A percentile compares a stretch with the other conserved stretches of the same genome.
Conservation (phyloP, 1,140 invertebrate genomes). For the Trichoplusia ni region DNA sequence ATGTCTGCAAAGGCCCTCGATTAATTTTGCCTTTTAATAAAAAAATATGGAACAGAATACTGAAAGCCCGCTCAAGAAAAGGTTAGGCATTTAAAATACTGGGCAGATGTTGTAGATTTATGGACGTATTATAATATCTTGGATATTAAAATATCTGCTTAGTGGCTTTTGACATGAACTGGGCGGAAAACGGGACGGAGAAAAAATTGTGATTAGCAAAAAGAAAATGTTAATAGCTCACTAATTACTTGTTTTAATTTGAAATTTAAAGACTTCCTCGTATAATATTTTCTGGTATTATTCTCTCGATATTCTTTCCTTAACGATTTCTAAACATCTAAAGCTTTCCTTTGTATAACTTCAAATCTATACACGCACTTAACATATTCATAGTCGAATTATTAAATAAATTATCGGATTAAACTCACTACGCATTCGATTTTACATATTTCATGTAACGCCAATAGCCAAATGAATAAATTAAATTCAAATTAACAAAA, state of each 20-base stretch:
- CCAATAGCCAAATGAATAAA: no score
- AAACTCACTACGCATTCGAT: no score
- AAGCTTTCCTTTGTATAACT: no score
- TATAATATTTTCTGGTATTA: no score
- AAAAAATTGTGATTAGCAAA: constrained; percentile 26
- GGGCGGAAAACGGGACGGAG: constrained; percentile 25
- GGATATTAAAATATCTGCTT: constrained; percentile 32
- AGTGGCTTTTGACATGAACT: constrained; percentile 32
- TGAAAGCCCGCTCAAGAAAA: constrained; percentile 57
- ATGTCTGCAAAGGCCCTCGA: constrained; percentile 72
- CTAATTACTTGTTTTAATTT: constrained; percentile 17
- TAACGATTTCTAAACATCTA: no score
- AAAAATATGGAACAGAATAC: constrained; percentile 65
- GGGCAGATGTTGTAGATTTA: constrained; percentile 52
- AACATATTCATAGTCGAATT: no score
- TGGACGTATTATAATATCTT: constrained; percentile 23
- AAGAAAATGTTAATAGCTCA: constrained; percentile 16
- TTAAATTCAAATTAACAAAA: no score
- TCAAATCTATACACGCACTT: no score
- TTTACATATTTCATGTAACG: no score
- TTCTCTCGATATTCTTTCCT: no score
- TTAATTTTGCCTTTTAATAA: constrained; percentile 73
- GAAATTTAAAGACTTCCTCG: no score
- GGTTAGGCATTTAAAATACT: constrained; percentile 62
- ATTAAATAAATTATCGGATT: no score